Evolutionary conservation across 2,797 vertebrate genomes (phyloP), one percentile per base, ranked within the genome.

Genomic region (Amblyopsis hoosieri): DNA sequence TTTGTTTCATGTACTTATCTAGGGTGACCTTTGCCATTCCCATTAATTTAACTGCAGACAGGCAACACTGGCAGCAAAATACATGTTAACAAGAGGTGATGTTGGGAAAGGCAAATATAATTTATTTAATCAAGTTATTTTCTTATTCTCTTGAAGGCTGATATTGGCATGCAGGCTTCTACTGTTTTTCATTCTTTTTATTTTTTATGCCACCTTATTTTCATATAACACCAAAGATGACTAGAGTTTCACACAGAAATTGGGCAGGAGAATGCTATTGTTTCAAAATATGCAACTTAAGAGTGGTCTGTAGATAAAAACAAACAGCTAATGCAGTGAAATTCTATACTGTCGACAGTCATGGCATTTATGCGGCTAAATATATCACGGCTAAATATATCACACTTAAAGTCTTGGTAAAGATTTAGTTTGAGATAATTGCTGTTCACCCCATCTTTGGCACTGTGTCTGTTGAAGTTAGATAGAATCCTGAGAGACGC

Each of bases 1-100:
- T 47, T 82, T 82, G 79, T 85, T 83, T 80, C 80, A 81, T 85
- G 82, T 86, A 29, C 23, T 29, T 29, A 89, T 91, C 81, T 70
- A 87, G 75, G 76, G 69, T 88, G 90, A 91, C 90, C 90, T 92
- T 91, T 92, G 76, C 75, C 69, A 11, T 81, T 62, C 81, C 71
- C 85, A 86, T 83, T 88, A 89, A 91, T 88, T 86, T 83, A 86
- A 88, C 89, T 83, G 81, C 80, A 84, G 85, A 81, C 85, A 64
- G 87, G 64, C 75, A 79, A 65, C 67, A 74, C 69, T 75, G 79
- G 81, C 80, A 85, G 76, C 53, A 73, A 80, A 81, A 86, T 86
- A 62, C 88, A 84, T 83, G 89, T 89, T 88, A 89, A 91, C 90
- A 80, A 91, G 83, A 78, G 64, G 79, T 67, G 69, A 68, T 68